Base-by-base conservation (phyloP, 1,140 invertebrate genomes). In the Philotrypesis tridentata region DNA sequence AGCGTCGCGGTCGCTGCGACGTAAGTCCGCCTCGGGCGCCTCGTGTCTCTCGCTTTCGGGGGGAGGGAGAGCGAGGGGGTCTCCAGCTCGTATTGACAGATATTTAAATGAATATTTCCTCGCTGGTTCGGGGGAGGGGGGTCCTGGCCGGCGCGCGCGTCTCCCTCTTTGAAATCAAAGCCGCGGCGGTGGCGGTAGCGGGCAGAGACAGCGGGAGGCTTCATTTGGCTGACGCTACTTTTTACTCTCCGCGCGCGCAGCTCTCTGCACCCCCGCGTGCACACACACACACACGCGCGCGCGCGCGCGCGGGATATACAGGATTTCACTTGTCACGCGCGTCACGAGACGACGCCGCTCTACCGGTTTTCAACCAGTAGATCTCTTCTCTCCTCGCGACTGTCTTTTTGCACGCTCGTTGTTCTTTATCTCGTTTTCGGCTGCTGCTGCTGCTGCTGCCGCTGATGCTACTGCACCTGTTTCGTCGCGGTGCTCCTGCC, bases 101-200 rank as follows among this genome's bases (percentile, higher is more conserved):
- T 90, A 90, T 91, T 90, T 91, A 90, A 91, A 91, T 90, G 90
- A 90, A 90, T 91, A 90, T 91, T n/a, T 87, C 86, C 87, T 89
- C 83, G 83, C 84, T 82, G 83, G 86, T 87, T 88, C 82, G 85
- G 85, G 86, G 37, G n/a, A 85, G 85, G 86, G 37, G n/a, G n/a
- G 12, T 72, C 12, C 23, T 61, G 4, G 83, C 87, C 86, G 87
- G 86, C 87, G 5, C 17, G 5, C 48, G 55, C 68, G 9, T 63
- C 11, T 84, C 87, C 86, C 88, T 87, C 87, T 90, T 90, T 90
- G 86, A 89, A 90, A 89, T 91, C 87, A 90, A 90, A 90, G 87
- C 14, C n/a, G 37, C 40, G 25, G 29, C 27, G 48, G 21, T 55
- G n/a, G 48, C 21, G n/a, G 21, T 9, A 65, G 33, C 7, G 23